Base-by-base conservation (phyloP, 1,140 invertebrate genomes). In the Hestina assimilis region DNA sequence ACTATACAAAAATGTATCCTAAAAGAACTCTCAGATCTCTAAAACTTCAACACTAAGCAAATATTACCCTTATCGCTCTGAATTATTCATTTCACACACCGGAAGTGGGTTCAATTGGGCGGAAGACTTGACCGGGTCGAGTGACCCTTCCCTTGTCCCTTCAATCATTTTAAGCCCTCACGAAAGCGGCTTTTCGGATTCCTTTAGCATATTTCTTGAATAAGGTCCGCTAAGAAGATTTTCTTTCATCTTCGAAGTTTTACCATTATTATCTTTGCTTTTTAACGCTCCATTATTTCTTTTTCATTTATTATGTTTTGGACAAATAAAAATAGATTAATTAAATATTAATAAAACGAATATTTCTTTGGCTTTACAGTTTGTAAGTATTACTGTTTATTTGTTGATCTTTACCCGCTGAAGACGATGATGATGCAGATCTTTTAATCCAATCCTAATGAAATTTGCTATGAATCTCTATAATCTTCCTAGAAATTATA, bases 111-210 rank as follows among this genome's bases (percentile, higher is more conserved):
- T 76, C 74, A 80, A 83, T 85, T 83, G 82, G 75, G 74, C 79
- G 81, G 73, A 79, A 71, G 71, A 70, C 79, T 83, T 83, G 79
- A 83, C 82, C 82, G 78, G 70, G 72, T 85, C 76, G 73, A 85
- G 79, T 83, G 79, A 85, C 79, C 82, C 78, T 79, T 72, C 72
- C 68, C 69, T 64, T 56, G 60, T 69, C 72, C 72, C 65, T 78
- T 69, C 76, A 68, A 67, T 72, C 66, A 50, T 50, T n/a, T 43
- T 45, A 38, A 61, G 28, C 66, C 72, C 67, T 75, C 54, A 68
- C 51, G 60, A 69, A 68, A 66, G 69, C 53, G 59, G 53, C 57
- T 66, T 79, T 70, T 66, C n/a, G 29, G 46, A 48, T 48, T 48
- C 24, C 31, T 28, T 51, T 14, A 40, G 15, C 33, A 38, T 38